These are phyloP conservation scores for Euglossa dilemma DNA, from an alignment of 1,140 invertebrate genomes.

Conservation along the genomic window DNA sequence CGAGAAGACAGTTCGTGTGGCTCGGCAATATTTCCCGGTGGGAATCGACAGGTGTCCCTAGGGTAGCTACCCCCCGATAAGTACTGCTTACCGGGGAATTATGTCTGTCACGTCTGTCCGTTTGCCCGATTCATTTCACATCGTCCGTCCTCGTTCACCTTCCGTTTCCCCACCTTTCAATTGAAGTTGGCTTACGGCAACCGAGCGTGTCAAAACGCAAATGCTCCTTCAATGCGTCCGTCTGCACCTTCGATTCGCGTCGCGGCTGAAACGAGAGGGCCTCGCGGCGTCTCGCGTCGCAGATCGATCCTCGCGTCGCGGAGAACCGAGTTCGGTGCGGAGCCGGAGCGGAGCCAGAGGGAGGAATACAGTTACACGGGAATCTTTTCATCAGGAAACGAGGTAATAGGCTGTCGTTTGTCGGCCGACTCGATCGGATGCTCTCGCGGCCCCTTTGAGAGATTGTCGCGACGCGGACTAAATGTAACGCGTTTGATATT, in stretches of 20 bases:
- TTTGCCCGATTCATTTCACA: slow-evolving; percentile 78
- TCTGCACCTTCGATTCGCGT: slow-evolving; percentile 41
- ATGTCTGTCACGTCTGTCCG: slow-evolving; percentile 79
- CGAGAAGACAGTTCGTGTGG: slow-evolving; percentile 55
- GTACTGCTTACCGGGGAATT: slow-evolving; percentile 78
- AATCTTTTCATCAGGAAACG: slow-evolving; percentile 32
- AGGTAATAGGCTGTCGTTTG: slow-evolving; percentile 6
- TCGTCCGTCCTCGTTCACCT: slow-evolving; percentile 65
- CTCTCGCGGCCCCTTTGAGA: slow-evolving; percentile 9
- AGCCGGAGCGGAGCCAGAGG: too few relatives aligned
- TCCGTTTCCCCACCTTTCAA: slow-evolving; percentile 58
- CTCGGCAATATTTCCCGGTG: slow-evolving; percentile 72
- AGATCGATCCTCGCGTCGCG: too few relatives aligned
- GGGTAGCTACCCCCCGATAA: slow-evolving; percentile 62
- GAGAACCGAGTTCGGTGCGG: too few relatives aligned
- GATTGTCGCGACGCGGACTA: neutral
- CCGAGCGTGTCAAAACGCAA: slow-evolving; percentile 65
- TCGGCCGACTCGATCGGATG: neutral
- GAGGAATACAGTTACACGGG: slow-evolving; percentile 2
- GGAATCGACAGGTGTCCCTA: slow-evolving; percentile 78
- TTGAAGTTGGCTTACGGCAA: slow-evolving; percentile 67
- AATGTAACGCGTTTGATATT: slow-evolving; percentile 2
- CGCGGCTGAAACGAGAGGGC: neutral
- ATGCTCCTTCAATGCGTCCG: slow-evolving; percentile 57
- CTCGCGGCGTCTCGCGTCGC: too few relatives aligned